phyloP scores from a whole-genome alignment of 2,113 vertebrate genomes.

The Coregonus clupeaformis region DNA sequence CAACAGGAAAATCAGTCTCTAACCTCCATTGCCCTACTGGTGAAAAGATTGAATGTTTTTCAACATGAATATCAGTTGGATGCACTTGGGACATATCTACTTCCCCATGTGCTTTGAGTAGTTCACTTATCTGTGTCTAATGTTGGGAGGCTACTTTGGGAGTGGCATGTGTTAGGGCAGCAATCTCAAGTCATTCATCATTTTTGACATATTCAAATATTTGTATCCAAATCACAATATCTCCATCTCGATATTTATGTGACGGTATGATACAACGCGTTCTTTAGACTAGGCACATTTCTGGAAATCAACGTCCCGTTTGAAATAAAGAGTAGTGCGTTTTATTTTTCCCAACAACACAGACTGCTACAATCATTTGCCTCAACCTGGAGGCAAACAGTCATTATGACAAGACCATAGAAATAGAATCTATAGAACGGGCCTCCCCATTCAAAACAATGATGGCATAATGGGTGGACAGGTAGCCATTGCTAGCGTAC shows the following conservation, averaged over 20 bases:
- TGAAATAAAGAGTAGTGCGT: not conserved
- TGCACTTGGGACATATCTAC: not conserved
- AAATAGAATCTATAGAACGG: not conserved
- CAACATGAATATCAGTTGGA: not conserved
- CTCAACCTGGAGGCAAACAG: not conserved
- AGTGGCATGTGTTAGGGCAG: not conserved
- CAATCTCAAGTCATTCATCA: not conserved
- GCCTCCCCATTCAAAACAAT: too few relatives aligned
- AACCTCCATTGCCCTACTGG: slow-evolving; percentile 32
- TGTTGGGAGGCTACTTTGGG: not conserved
- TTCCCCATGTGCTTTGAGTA: not conserved
- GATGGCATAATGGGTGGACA: too few relatives aligned
- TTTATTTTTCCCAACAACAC: too few relatives aligned
- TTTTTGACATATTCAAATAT: slow-evolving; percentile 10
- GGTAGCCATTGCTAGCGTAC: too few relatives aligned
- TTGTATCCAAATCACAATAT: not conserved
- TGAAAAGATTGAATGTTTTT: slow-evolving; percentile 10
- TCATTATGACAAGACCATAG: not conserved
- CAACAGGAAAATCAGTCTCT: slow-evolving; percentile 16
- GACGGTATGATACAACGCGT: not conserved
- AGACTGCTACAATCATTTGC: too few relatives aligned
- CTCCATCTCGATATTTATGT: not conserved
- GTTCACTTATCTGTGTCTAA: not conserved
- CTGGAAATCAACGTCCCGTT: not conserved
- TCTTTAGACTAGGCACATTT: not conserved